Percentiles rank a stretch among this genome's conserved stretches.
Conservation (phyloP, 2,113 vertebrate species). For the Odocoileus virginianus region DNA sequence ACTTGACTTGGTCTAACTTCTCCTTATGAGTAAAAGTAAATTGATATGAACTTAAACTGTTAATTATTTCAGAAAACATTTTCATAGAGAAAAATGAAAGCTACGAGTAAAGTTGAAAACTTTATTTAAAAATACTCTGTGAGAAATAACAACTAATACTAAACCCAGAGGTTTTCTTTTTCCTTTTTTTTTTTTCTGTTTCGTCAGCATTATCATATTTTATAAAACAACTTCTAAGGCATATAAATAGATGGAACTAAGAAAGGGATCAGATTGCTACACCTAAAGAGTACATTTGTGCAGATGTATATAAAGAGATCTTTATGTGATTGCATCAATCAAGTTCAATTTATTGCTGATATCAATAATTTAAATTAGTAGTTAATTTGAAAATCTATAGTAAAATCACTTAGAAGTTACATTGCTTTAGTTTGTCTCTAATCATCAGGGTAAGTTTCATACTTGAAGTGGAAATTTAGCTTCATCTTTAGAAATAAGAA, state of each 20-base stretch:
- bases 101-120: neutral
- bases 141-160: neutral
- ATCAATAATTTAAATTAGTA: neutral
- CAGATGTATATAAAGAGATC: neutral
- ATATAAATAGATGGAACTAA: neutral
- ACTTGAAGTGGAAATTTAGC: neutral
- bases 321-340: neutral
- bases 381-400: neutral
- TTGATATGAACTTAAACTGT: neutral
- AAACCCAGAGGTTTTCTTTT: neutral
- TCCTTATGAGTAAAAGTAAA: neutral
- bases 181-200: neutral
- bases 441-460: neutral
- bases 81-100: neutral
- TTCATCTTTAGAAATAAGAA: neutral
- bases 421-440: neutral
- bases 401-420: neutral
- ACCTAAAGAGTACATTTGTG: neutral
- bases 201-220: neutral
- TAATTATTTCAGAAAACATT: neutral
- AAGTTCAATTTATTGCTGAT: neutral
- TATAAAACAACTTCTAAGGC: neutral
- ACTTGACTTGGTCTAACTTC: rapidly evolving
- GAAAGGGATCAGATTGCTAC: neutral
- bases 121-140: neutral